A percentile compares a stretch with the other conserved stretches of the same genome.
Conservation (phyloP, 2,113 vertebrate species). For the Gulo gulo region DNA sequence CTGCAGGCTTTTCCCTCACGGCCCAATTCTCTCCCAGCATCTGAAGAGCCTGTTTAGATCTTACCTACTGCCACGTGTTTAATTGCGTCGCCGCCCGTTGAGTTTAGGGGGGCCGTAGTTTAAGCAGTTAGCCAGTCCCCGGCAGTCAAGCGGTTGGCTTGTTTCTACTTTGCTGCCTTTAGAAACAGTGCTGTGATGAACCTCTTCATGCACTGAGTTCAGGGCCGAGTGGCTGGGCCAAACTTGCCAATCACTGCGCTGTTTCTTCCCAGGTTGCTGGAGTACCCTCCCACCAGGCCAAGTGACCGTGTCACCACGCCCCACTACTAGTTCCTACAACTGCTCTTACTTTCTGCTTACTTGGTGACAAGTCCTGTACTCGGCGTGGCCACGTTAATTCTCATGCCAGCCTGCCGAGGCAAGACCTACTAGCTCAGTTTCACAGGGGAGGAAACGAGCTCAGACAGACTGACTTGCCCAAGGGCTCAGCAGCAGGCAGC, state of each 20-base stretch:
- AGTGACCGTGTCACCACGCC: rapidly evolving
- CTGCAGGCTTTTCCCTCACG: background rate
- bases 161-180: too few relatives aligned
- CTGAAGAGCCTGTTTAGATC: rapidly evolving
- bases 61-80: rapidly evolving
- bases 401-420: background rate
- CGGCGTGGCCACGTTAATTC: background rate
- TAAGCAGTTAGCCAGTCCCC: background rate
- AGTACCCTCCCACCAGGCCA: background rate
- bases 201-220: background rate
- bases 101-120: rapidly evolving
- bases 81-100: rapidly evolving
- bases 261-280: background rate
- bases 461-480: background rate
- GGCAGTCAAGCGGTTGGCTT: rapidly evolving
- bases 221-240: background rate
- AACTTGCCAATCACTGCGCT: background rate
- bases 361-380: background rate
- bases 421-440: background rate
- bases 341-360: background rate
- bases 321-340: rapidly evolving
- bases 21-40: rapidly evolving
- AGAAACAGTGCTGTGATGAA: rapidly evolving
- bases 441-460: background rate
- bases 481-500: background rate